These are phyloP conservation scores for Pluvianellus socialis DNA, from an alignment of 2,113 vertebrate genomes.

Conservation along the genomic window DNA sequence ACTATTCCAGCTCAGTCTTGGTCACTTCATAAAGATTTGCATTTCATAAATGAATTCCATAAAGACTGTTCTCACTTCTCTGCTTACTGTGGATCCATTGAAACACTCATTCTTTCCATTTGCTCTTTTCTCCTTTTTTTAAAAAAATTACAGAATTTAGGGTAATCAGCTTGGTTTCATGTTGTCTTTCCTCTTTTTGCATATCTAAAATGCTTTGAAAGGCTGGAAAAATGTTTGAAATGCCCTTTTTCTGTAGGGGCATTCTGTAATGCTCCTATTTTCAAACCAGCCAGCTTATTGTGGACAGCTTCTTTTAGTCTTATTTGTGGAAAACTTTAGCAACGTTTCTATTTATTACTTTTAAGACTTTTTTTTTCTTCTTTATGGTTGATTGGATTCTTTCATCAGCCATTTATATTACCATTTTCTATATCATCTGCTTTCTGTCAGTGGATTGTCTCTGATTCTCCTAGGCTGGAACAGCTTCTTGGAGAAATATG, in stretches of 20 bases:
- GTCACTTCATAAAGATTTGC: background rate
- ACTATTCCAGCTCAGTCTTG: background rate
- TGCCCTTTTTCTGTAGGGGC: background rate
- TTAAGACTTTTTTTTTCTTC: background rate
- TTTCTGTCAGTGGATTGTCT: background rate
- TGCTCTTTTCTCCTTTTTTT: background rate
- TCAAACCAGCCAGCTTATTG: background rate
- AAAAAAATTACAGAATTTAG: background rate
- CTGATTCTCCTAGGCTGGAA: background rate
- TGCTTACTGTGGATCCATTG: background rate
- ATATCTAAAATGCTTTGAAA: background rate
- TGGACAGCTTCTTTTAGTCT: background rate
- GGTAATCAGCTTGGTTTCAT: background rate
- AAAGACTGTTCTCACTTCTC: accelerated
- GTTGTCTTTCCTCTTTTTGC: background rate
- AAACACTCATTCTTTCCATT: background rate
- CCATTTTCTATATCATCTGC: background rate
- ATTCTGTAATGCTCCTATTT: background rate
- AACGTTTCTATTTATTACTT: background rate
- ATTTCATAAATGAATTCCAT: background rate
- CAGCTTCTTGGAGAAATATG: background rate
- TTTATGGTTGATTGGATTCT: background rate
- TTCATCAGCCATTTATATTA: background rate
- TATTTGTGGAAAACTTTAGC: background rate
- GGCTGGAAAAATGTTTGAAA: background rate